phyloP scores from a whole-genome alignment of 2,888 invertebrate genomes.

The Buathra laborator region DNA sequence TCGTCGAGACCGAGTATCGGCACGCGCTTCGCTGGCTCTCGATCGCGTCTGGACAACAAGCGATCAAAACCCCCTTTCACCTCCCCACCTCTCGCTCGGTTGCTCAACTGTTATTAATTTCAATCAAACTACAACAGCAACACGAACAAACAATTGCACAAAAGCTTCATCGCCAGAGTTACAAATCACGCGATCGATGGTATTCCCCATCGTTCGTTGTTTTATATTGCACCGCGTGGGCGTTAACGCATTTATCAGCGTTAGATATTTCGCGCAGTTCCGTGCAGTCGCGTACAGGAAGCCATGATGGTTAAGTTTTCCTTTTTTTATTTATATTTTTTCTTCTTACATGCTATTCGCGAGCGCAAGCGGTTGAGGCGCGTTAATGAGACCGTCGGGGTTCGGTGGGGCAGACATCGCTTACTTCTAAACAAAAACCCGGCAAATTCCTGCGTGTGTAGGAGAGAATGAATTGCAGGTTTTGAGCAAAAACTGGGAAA shows the following conservation, averaged over 20 bases:
- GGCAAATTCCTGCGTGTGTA: no score
- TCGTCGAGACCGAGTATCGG: slow-evolving; percentile 25
- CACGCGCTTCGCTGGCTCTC: slow-evolving; percentile 27
- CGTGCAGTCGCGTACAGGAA: background rate
- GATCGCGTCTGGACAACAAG: slow-evolving; percentile 18
- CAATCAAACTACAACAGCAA: slow-evolving; percentile 1
- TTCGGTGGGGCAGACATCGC: no score
- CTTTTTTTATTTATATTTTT: background rate
- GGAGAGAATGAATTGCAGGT: no score
- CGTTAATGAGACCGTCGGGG: no score
- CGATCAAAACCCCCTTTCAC: slow-evolving; percentile 2
- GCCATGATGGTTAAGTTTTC: background rate
- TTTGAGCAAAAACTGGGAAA: no score
- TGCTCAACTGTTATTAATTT: slow-evolving; percentile 13
- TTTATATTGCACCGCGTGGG: background rate
- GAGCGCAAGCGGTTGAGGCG: background rate
- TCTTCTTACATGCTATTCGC: no score
- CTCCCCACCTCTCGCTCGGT: no score
- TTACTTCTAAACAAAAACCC: no score
- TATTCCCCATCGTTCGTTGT: background rate
- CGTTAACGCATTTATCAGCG: background rate
- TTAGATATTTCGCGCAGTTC: background rate
- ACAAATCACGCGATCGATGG: slow-evolving; percentile 17
- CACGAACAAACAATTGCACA: background rate
- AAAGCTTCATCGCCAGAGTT: background rate